Evolutionary conservation across 2,113 vertebrate species (phyloP), one percentile per base, ranked within the genome.

Genomic region (Odontophorus gujanensis): DNA sequence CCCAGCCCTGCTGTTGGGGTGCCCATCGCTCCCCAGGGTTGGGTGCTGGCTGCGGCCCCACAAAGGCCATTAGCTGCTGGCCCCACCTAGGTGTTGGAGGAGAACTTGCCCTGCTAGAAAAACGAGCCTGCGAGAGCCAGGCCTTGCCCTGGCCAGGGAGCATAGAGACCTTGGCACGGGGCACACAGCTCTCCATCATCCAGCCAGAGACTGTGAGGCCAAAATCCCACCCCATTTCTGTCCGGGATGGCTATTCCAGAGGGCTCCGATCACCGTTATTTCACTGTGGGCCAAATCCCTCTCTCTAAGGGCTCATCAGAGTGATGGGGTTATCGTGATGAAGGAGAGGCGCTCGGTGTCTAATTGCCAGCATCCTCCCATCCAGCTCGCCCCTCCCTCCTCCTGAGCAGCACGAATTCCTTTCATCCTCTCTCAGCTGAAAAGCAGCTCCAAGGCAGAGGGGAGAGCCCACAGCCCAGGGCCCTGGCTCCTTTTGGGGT

Each of bases 51-150:
- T 92, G 76, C 1, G 15, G 58, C 84, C 74, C 71, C 69, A 75
- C 75, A 67, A 81, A 85, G 91, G 85, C 81, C 83, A 95, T 96
- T 93, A 94, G 38, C 87, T 13, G 43, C 42, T 48, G 51, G 89
- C 94, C 83, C 81, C 95, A 96, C 96, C 94, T 89, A 93, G 57
- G 68, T 81, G 61, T 75, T 93, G 93, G 14, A 74, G 88, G 48
- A 30, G 0, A 87, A 95, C 93, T 90, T 20, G 73, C 94, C 87
- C 5, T n/a, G 85, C 94, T 90, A 91, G 96, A 96, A 95, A 96
- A 96, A 93, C 94, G 57, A 92, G 95, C 85, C 91, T 89, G 89
- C 76, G 62, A 69, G 62, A 85, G 53, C 62, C 84, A 26, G 42
- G 77, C 85, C 85, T 86, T 28, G 18, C 69, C 0, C 0, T 43